phyloP scores from a whole-genome alignment of 1,140 invertebrate species.

The Aleiodes sp. region DNA sequence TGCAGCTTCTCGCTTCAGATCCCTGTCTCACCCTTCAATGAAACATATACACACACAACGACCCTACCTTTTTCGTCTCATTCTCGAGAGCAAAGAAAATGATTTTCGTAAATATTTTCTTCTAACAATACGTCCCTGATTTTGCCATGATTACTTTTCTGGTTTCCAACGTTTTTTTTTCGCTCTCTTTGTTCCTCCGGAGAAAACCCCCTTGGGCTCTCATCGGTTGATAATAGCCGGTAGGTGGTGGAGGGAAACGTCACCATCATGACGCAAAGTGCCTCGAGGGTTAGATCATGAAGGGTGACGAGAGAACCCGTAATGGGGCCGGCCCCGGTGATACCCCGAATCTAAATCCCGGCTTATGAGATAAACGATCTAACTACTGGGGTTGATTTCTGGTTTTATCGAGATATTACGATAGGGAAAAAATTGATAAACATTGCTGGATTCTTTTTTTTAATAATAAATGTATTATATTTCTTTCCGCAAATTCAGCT shows the following conservation, averaged over 20 bases:
- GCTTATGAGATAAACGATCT: conserved; percentile 57
- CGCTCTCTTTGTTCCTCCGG: neutral
- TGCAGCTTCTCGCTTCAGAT: neutral
- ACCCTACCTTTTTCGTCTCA: too few species aligned
- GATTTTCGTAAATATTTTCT: conserved; percentile 25
- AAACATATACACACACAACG: neutral
- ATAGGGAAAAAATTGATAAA: neutral
- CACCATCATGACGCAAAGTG: conserved; percentile 32
- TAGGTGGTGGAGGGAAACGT: conserved; percentile 14
- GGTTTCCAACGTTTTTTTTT: neutral
- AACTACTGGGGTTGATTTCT: conserved; percentile 51
- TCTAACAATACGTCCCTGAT: neutral
- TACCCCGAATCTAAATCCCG: conserved; percentile 53
- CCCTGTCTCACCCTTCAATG: too few species aligned
- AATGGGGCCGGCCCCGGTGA: conserved; percentile 34
- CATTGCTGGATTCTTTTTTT: too few species aligned
- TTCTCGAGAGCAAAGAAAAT: conserved; percentile 2
- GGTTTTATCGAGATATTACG: neutral
- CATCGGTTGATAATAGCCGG: conserved; percentile 27
- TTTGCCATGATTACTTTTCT: neutral
- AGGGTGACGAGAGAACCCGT: conserved; percentile 19
- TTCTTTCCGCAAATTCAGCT: too few species aligned
- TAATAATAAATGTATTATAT: too few species aligned
- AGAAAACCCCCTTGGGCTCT: neutral
- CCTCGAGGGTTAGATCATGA: conserved; percentile 27